Percentiles rank a stretch among this genome's conserved stretches.
These are phyloP conservation scores for Parus major DNA, from an alignment of 2,113 vertebrate species.

Conservation along the genomic window DNA sequence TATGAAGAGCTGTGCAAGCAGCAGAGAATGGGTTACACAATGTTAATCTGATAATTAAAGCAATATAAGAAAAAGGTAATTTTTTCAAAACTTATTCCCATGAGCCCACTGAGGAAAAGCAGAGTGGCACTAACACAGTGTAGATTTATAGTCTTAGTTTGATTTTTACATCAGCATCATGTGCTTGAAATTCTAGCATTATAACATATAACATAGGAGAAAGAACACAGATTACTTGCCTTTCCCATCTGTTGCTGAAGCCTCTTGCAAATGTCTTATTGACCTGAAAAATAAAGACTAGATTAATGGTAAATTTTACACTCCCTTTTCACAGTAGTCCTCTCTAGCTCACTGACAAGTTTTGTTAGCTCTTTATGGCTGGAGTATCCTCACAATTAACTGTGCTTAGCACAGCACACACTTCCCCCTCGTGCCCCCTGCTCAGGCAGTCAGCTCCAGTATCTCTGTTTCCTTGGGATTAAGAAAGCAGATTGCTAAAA, in stretches of 20 bases:
- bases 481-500: background rate
- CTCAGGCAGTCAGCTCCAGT: background rate
- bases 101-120: background rate
- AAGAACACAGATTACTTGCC: constrained; percentile 65
- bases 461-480: constrained; percentile 16
- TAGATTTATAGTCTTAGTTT: background rate
- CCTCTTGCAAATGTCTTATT: constrained; percentile 88
- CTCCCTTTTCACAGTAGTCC: background rate
- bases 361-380: background rate
- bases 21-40: background rate
- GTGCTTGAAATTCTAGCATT: background rate
- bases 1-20: background rate
- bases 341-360: background rate
- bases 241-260: constrained; percentile 89
- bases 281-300: constrained; percentile 75
- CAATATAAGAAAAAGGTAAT: background rate
- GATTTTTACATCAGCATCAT: background rate
- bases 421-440: background rate
- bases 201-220: background rate
- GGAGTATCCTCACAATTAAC: background rate
- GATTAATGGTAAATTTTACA: background rate
- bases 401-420: background rate
- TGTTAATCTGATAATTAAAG: background rate
- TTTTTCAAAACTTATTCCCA: background rate
- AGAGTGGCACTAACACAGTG: background rate